Conservation (phyloP, 2,888 invertebrate genomes). For the Ashinkailepas kermadecensis region DNA sequence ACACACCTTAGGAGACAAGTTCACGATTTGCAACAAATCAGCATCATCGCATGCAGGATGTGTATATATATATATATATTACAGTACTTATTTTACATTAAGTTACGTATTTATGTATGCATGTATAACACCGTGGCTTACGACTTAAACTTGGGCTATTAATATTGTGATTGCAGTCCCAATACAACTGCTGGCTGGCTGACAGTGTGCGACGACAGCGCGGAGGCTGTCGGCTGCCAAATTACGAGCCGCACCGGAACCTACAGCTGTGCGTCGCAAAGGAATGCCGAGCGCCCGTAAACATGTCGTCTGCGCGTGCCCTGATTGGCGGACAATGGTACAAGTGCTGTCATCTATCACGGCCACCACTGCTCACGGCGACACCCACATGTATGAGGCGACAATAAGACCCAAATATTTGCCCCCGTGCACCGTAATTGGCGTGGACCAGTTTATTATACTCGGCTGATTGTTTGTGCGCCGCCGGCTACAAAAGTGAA, state of each 20-base stretch:
- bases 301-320: not conserved
- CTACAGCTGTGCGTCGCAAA: no score
- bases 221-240: not conserved
- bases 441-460: not conserved
- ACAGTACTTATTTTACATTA: no score
- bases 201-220: not conserved
- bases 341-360: not conserved
- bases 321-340: not conserved
- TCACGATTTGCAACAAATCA: no score
- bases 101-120: no score
- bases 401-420: conserved; percentile 19
- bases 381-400: not conserved
- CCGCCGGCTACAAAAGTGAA: conserved; percentile 20
- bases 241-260: no score
- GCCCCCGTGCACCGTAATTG: not conserved
- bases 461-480: not conserved
- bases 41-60: no score
- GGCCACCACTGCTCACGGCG: not conserved
- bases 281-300: not conserved
- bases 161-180: no score
- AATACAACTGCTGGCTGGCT: not conserved
- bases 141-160: no score
- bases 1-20: no score
- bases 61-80: no score
- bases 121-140: no score